Evolutionary conservation across 2,797 vertebrate species (phyloP), one percentile per base, ranked within the genome.

Genomic region (Heteromormyrus szaboi): DNA sequence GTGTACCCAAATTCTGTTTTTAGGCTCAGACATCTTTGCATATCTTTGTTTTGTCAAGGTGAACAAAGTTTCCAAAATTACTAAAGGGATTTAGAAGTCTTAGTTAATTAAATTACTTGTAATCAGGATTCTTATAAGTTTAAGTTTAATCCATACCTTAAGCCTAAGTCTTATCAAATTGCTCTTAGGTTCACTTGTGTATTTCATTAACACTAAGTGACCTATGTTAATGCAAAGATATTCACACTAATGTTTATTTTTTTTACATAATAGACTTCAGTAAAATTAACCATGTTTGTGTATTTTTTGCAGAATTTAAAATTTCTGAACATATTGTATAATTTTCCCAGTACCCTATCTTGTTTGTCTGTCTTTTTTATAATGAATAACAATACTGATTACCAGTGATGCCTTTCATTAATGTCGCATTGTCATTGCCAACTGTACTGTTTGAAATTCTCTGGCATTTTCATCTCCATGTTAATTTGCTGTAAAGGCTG

Each of bases 361-460:
- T 81, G 14, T 76, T 76, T 76, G 37, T 14, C 76, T 81, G 41
- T 81, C 19, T 81, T 76, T 81, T 76, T 81, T 81, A 33, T 46
- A 81, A 81, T 46, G 48, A 85, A 51, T 50, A 85, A 48, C n/a
- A 85, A 85, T 85, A 51, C 83, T 51, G 46, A 85, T 85, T 51
- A 53, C 83, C 83, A 25, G 83, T 62, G 54, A 50, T 87, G 85
- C 85, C 85, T 87, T 87, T 54, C 50, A 85, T 85, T 85, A 50
- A 85, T 85, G 41, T 50, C 0, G 79, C 79, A 6, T 87, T 87
- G 62, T 48, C 68, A 88, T 53, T 59, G n/a, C 76, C 29, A 50
- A 37, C 51, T 46, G 46, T 81, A 88, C 48, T 88, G 29, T 53
- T 29, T 76, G 41, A 68, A 37, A 56, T 54, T 53, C 62, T 53